Evolutionary conservation across 1,140 invertebrate genomes (phyloP).

Genomic region (Saccostrea echinata): DNA sequence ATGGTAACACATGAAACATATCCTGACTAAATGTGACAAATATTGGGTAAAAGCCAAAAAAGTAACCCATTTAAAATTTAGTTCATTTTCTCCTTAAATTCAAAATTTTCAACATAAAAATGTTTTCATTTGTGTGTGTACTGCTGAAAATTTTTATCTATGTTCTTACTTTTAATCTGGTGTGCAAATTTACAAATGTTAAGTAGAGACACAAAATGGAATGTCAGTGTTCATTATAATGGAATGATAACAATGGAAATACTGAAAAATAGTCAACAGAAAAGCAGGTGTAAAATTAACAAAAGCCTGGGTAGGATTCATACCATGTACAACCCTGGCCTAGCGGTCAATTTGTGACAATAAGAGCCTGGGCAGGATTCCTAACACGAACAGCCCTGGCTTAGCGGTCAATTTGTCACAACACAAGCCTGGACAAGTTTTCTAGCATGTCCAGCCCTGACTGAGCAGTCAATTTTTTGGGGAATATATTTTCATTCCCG

Average conservation of each 20-base stretch:
- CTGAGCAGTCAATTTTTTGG: too few species aligned
- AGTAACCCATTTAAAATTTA: background rate
- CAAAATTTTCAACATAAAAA: too few species aligned
- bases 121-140: too few species aligned
- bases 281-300: background rate
- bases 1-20: background rate
- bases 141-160: too few species aligned
- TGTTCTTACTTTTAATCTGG: too few species aligned
- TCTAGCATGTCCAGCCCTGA: too few species aligned
- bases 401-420: too few species aligned
- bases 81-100: too few species aligned
- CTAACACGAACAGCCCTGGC: too few species aligned
- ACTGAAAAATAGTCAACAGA: background rate
- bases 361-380: too few species aligned
- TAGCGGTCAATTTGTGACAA: background rate
- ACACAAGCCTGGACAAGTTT: too few species aligned
- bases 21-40: background rate
- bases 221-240: background rate
- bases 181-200: background rate
- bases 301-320: background rate
- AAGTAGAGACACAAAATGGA: conserved; percentile 20
- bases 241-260: conserved; percentile 6
- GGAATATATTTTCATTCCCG: too few species aligned
- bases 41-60: background rate
- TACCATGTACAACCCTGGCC: background rate